Base-by-base conservation (phyloP, 1,140 invertebrate species). In the Drosophila teissieri region DNA sequence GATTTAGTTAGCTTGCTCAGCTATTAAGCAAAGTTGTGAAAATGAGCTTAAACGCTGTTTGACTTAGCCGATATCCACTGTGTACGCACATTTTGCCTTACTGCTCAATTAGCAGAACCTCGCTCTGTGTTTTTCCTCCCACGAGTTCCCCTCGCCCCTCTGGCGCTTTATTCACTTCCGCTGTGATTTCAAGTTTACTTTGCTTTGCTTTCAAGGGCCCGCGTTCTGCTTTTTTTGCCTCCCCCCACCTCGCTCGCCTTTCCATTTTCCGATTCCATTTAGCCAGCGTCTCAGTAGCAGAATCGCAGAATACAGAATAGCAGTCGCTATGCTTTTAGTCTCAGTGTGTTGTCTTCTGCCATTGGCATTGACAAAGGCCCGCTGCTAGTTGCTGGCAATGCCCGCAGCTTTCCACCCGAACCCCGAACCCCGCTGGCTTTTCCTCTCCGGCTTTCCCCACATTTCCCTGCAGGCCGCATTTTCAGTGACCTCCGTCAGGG, bases 351-450 rank as follows among this genome's bases (percentile, higher is more conserved):
- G 55, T 64, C 84, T 76, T 60, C 75, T 89, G 83, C 84, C 79
- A 88, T 89, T 88, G 83, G 84, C 83, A 88, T 88, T 88, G 83
- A 83, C 76, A 88, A 70, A 73, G 60, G 48, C 69, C 40, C 42
- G 27, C 27, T 31, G 27, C 45, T 52, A 57, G 72, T 42, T 64
- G 54, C 69, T 54, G 55, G 46, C 44, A 46, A 56, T 24, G 8
- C 17, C 42, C 22, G 12, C 36, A 24, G 39, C 49, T 46, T 49
- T 54, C n/a, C 45, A 36, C 31, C 34, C n/a, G 52, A 2, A 27
- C 65, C 5, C 65, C 5, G 24, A 1, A 19, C 1, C 19, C 1
- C 19, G 19, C 19, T 19, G 19, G 19, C 60, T 27, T 24, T 51
- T 36, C 14, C 42, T 14, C 42, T 14, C 8, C n/a, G 12, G 34